A percentile compares a stretch with the other conserved stretches of the same genome.
Evolutionary conservation across 2,113 vertebrate species (phyloP).

Genomic region (Lonchura striata): DNA sequence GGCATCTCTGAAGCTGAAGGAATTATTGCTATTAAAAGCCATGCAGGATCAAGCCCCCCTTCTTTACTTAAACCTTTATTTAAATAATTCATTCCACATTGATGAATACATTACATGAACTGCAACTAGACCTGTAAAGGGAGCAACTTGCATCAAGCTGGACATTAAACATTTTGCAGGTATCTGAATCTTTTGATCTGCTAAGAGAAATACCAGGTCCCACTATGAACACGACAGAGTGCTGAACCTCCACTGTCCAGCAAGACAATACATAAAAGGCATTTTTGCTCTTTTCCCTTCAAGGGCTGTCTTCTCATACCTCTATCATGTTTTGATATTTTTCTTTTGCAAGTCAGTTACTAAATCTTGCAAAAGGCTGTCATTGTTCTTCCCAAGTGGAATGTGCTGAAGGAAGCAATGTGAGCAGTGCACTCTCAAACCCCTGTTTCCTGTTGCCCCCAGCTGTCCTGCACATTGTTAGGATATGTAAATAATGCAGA

Average conservation of each 20-base stretch:
- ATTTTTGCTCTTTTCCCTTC: neutral
- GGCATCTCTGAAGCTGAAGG: neutral
- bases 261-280: neutral
- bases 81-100: neutral
- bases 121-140: neutral
- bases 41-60: neutral
- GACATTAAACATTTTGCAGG: neutral
- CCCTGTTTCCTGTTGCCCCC: constrained; percentile 53
- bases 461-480: neutral
- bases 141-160: neutral
- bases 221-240: neutral
- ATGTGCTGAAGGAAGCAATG: constrained; percentile 65
- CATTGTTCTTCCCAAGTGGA: constrained; percentile 50
- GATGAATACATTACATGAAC: neutral
- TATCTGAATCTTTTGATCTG: neutral
- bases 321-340: neutral
- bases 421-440: constrained; percentile 64
- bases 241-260: neutral
- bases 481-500: constrained; percentile 11
- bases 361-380: constrained; percentile 20
- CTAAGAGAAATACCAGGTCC: neutral
- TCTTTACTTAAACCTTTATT: neutral
- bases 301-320: neutral
- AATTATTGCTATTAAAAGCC: neutral
- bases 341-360: neutral